Base-by-base conservation (phyloP, 2,113 vertebrate genomes). In the Sisor rabdophorus region DNA sequence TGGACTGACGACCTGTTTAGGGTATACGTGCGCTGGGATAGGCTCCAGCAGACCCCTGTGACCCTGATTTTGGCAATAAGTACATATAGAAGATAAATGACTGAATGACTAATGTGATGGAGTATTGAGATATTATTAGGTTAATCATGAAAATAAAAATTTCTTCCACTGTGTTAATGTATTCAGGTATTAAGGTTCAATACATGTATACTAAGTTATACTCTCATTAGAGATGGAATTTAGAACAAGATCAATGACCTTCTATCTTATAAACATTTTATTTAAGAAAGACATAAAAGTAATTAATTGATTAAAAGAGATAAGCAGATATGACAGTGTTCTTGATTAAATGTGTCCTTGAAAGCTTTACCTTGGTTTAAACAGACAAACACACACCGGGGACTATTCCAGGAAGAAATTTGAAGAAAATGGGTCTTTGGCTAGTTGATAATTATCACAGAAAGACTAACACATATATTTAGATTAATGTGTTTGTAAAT, bases 321-420 rank as follows among this genome's bases (percentile, higher is more conserved):
- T 65, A 15, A 10, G 13, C 36, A 16, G n/a, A 24, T 24, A 65
- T 47, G 20, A 47, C 40, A 65, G 2, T 16, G 13, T 47, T 47
- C 24, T n/a, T 40, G 11, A 64, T 64, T 64, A 40, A 64, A 40
- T 40, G 32, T 47, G 63, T 65, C 40, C 40, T 47, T 65, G n/a
- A 65, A 47, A 16, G 63, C 12, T 47, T 12, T 65, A 65, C n/a
- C 20, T 47, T 24, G 36, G 36, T 24, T 20, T 60, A 30, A 20
- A 36, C 32, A 61, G 32, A 40, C 36, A 40, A 44, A 12, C 6
- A 36, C n/a, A 44, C 20, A 44, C 61, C 1, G 12, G n/a, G n/a
- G n/a, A 65, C 12, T 24, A 12, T 22, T 24, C 63, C 20, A 24
- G 44, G 12, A 44, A 15, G 4, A 65, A 65, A 47, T 65, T 24